Conservation (phyloP, 2,888 invertebrate genomes). For the Lumbricus terrestris region DNA sequence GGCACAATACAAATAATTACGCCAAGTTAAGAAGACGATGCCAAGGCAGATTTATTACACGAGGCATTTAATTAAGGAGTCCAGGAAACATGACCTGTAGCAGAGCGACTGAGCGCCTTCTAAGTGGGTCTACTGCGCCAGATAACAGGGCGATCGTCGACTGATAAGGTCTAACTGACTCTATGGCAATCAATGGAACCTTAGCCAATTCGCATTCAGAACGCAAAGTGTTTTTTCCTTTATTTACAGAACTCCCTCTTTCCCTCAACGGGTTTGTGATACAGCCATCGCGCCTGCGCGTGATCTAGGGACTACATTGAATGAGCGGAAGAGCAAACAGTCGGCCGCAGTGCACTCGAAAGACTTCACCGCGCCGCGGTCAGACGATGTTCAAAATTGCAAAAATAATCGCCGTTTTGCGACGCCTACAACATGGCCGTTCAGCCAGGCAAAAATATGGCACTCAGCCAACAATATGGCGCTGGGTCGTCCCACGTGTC, state of each 20-base stretch:
- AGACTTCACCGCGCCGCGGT: background rate
- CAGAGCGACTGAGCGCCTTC: background rate
- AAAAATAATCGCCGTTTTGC: conserved; percentile 3
- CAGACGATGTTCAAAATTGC: background rate
- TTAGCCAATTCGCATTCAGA: background rate
- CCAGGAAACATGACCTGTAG: background rate
- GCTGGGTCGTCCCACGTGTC: background rate
- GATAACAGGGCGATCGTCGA: background rate
- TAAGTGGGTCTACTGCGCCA: background rate
- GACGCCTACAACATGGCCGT: background rate
- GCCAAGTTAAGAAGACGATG: background rate
- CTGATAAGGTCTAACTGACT: background rate
- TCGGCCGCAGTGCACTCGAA: background rate
- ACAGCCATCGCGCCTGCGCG: background rate
- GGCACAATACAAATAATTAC: too few species aligned
- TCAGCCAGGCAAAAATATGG: background rate
- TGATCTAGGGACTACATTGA: background rate
- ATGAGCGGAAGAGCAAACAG: background rate
- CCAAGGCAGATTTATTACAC: background rate
- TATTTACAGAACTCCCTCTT: background rate
- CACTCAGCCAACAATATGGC: background rate
- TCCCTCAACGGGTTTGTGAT: background rate
- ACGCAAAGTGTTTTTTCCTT: background rate
- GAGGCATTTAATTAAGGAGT: background rate
- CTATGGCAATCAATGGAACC: background rate